Evolutionary conservation across 2,888 invertebrate genomes (phyloP).

Genomic region (Sphaeridia pumilis): DNA sequence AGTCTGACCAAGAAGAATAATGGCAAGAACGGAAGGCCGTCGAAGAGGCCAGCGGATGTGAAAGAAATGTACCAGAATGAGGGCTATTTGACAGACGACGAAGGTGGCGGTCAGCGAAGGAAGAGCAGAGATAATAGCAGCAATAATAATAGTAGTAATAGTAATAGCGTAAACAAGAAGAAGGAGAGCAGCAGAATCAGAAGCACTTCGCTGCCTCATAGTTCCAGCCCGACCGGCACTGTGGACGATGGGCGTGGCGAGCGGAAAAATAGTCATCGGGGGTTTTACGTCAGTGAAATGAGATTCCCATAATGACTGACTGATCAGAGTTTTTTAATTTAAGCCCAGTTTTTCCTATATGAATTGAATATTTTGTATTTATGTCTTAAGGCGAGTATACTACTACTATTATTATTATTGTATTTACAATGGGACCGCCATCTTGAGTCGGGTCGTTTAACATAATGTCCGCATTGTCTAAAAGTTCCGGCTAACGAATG

Average conservation of each 20-base stretch:
- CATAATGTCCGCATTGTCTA: too few species aligned
- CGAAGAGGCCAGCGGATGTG: too few species aligned
- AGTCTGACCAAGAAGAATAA: conserved; percentile 52
- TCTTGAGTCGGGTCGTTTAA: too few species aligned
- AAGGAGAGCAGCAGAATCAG: conserved; percentile 15
- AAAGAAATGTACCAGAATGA: conserved; percentile 49
- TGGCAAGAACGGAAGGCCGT: conserved; percentile 36
- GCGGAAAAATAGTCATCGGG: conserved; percentile 40
- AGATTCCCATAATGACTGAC: conserved; percentile 55
- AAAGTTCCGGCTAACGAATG: too few species aligned
- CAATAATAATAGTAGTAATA: conserved; percentile 36
- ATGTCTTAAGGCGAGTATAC: too few species aligned
- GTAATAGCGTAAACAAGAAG: conserved; percentile 17
- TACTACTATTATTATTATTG: too few species aligned
- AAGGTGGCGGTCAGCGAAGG: conserved; percentile 37
- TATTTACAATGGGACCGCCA: too few species aligned
- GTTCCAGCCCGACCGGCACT: conserved; percentile 7
- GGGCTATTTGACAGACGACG: conserved; percentile 47
- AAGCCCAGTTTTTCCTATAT: conserved; percentile 1
- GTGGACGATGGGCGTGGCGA: conserved; percentile 1
- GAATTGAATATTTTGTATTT: neutral
- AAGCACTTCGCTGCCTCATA: conserved; percentile 26
- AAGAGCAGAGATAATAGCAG: conserved; percentile 40
- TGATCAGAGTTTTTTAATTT: conserved; percentile 5
- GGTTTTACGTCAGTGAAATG: conserved; percentile 49